A percentile compares a stretch with the other conserved stretches of the same genome.
These are phyloP conservation scores for Cyaniris semiargus DNA, from an alignment of 2,888 invertebrate genomes.

Conservation along the genomic window DNA sequence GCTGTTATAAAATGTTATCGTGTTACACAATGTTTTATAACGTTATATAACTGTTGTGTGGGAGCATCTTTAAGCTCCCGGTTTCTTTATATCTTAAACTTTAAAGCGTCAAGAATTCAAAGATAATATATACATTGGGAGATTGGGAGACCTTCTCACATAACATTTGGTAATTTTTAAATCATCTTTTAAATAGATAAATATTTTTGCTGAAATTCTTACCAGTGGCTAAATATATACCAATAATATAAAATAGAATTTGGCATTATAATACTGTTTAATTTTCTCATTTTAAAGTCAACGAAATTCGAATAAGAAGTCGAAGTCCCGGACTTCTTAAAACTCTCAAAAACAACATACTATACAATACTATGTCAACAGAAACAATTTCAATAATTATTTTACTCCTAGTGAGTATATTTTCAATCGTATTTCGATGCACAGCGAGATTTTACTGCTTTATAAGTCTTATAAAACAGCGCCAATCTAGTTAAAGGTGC, in stretches of 20 bases:
- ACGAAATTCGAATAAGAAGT: neutral
- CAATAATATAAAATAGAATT: neutral
- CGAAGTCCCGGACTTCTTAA: conserved; percentile 13
- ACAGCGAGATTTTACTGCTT: conserved; percentile 3
- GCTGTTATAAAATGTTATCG: too few relatives aligned
- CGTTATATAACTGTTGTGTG: too few relatives aligned
- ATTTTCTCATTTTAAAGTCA: neutral
- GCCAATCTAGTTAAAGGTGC: neutral
- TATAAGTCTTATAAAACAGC: neutral
- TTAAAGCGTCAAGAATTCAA: neutral
- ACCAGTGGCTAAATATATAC: neutral
- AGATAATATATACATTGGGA: neutral
- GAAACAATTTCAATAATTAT: neutral
- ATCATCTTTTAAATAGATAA: neutral
- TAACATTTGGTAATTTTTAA: neutral
- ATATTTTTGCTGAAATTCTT: neutral
- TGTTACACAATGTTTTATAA: too few relatives aligned
- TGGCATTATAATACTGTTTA: neutral
- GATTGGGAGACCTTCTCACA: neutral
- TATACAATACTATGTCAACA: conserved; percentile 1
- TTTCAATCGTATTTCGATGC: conserved; percentile 16
- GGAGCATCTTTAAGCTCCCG: neutral
- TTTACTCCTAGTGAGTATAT: neutral
- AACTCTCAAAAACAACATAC: conserved; percentile 18
- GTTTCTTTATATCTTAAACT: neutral